phyloP scores from a whole-genome alignment of 2,888 invertebrate species.

The Melieria crassipennis region DNA sequence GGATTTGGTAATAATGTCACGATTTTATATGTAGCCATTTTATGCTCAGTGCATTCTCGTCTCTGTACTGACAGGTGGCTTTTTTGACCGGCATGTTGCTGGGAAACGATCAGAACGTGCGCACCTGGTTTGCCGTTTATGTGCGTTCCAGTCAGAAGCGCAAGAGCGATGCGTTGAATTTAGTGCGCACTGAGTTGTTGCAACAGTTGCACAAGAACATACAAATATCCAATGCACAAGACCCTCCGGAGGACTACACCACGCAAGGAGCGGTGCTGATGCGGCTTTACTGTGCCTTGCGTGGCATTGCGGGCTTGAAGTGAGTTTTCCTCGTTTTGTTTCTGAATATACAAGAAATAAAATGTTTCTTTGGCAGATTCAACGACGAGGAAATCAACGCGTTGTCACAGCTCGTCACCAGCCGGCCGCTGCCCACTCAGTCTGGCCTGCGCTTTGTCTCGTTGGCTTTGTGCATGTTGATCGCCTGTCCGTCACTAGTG shows the following conservation, averaged over 20 bases:
- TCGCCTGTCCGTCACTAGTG: conserved; percentile 90
- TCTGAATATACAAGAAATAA: not conserved
- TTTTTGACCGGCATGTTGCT: conserved; percentile 89
- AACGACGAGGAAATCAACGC: conserved; percentile 91
- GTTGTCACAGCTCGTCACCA: conserved; percentile 85
- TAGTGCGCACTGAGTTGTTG: conserved; percentile 79
- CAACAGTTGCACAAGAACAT: conserved; percentile 75
- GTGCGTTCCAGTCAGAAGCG: conserved; percentile 76
- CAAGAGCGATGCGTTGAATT: conserved; percentile 73
- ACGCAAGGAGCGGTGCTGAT: conserved; percentile 91
- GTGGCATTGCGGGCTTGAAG: conserved; percentile 93
- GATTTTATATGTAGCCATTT: not conserved
- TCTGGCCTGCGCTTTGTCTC: conserved; percentile 94
- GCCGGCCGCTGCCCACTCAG: conserved; percentile 88
- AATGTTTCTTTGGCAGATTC: conserved; percentile 68
- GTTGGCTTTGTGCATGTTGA: conserved; percentile 90
- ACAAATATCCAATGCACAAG: conserved; percentile 72
- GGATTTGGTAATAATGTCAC: conserved; percentile 67
- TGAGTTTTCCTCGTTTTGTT: conserved; percentile 61
- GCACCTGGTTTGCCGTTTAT: conserved; percentile 94
- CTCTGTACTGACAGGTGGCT: conserved; percentile 69
- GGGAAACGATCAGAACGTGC: conserved; percentile 88
- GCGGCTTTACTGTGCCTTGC: conserved; percentile 89
- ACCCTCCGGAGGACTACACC: conserved; percentile 72
- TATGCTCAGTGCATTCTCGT: not conserved